Evolutionary conservation across 1,140 invertebrate genomes (phyloP), one percentile per base, ranked within the genome.

Genomic region (Holotrichia oblita): DNA sequence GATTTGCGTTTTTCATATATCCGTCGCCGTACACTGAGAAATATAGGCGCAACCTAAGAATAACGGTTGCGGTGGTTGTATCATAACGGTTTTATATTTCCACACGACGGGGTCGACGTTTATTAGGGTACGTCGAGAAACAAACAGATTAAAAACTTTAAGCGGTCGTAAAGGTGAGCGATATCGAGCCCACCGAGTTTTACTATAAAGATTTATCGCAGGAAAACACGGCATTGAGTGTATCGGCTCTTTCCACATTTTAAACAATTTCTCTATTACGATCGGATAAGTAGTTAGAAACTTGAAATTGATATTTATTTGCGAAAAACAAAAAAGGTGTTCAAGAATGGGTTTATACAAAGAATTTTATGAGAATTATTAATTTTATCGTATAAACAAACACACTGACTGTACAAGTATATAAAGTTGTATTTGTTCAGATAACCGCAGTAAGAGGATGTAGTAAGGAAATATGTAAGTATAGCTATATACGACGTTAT

Each of bases 71-170:
- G 61, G 8, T 20, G 27, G 61, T 69, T 69, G 61, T 69, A 27
- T 22, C 61, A 27, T 61, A 61, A 61, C 59, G 17, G 59, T 61
- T 61, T 61, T 61, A 61, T 69, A 69, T 34, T 69, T 22, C 27
- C 61, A 14, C 22, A 34, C 61, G 27, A 69, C 9, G 61, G 22
- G 22, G 61, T 27, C 22, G 61, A 69, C 61, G 27, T 69, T 69
- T 69, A 69, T 69, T 24, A 12, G 61, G 61, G 61, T 69, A 27
- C 14, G 61, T 14, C 12, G 61, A 20, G 61, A 69, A 69, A 69
- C 61, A 69, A 27, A 69, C 61, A 69, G 61, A 69, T 69, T 69
- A 69, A 69, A 69, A 69, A 27, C 22, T 69, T 69, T 27, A 69
- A 27, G 61, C 61, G 61, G 20, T 69, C 61, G 61, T 69, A 69